Evolutionary conservation across 1,140 invertebrate genomes (phyloP), one percentile per base, ranked within the genome.

Genomic region (Hycleus phaleratus): DNA sequence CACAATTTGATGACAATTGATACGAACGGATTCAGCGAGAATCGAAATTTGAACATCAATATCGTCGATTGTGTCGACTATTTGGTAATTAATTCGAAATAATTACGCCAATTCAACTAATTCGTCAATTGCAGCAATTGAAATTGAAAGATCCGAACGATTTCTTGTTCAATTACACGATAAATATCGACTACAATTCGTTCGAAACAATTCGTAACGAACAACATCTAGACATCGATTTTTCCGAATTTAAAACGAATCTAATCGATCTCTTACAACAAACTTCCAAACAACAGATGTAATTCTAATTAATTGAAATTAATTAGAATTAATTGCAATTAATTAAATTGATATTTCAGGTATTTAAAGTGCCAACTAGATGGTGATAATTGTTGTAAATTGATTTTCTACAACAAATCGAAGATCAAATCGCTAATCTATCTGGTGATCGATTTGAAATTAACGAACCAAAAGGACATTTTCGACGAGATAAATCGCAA

Each of bases 381-480:
- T 18, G 39, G 26, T 12, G 18, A 18, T 18, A 26, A 38, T 26
- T 11, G 6, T 24, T 51, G 61, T 38, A 12, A 50, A 49, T 26
- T 62, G 18, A 26, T 59, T 39, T 62, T 62, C 39, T 59, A 59
- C 26, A 52, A 56, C 6, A 59, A 59, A 32, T 58, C 56, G 10
- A 48, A 46, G 11, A 56, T 62, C 24, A 62, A 62, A 47, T 46
- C 48, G 2, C 32, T 59, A 18, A 53, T 62, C 2, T 62, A 56
- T 38, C 26, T 62, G 26, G 52, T 46, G 3, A 43, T 62, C 9
- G 61, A 62, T 38, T 53, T 62, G 12, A 11, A 49, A 38, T 49
- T 56, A 26, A 62, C 61, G 4, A 48, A 62, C 40, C 61, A 59
- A 26, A 59, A 57, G 44, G 61, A 59, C 6, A 48, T 62, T 42